These are phyloP conservation scores for Drosophila ficusphila DNA, from an alignment of 1,140 invertebrate genomes.

Conservation along the genomic window DNA sequence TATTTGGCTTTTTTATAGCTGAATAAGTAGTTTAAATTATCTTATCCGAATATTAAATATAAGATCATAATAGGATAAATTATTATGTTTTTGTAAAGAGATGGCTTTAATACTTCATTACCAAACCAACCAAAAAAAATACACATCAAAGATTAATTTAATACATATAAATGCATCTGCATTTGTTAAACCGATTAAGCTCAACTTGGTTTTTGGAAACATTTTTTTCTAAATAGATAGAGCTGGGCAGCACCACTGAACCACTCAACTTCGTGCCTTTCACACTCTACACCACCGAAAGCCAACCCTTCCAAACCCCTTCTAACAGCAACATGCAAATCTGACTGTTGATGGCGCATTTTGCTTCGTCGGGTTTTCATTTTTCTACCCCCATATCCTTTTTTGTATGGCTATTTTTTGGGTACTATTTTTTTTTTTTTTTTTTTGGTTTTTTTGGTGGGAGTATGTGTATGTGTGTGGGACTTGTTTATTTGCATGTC, in stretches of 20 bases:
- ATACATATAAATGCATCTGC: no score
- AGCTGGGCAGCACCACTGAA: constrained; percentile 23
- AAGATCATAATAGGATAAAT: neutral
- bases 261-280: constrained; percentile 28
- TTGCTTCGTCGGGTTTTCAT: constrained; percentile 59
- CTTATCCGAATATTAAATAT: neutral
- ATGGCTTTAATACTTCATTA: no score
- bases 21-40: neutral
- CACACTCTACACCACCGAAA: constrained; percentile 15
- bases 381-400: constrained; percentile 16
- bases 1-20: constrained; percentile 26
- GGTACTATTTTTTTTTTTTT: constrained; percentile 11
- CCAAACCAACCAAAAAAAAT: no score
- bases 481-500: constrained; percentile 75
- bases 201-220: no score
- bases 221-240: neutral
- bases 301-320: constrained; percentile 3
- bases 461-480: constrained; percentile 28
- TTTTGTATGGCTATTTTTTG: constrained; percentile 23
- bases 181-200: neutral
- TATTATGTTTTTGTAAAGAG: neutral
- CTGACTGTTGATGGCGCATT: constrained; percentile 79
- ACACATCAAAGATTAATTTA: no score
- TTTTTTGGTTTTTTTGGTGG: constrained; percentile 4
- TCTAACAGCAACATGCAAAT: constrained; percentile 74